These are phyloP conservation scores for Mimas tiliae DNA, from an alignment of 2,888 invertebrate species.

Conservation along the genomic window DNA sequence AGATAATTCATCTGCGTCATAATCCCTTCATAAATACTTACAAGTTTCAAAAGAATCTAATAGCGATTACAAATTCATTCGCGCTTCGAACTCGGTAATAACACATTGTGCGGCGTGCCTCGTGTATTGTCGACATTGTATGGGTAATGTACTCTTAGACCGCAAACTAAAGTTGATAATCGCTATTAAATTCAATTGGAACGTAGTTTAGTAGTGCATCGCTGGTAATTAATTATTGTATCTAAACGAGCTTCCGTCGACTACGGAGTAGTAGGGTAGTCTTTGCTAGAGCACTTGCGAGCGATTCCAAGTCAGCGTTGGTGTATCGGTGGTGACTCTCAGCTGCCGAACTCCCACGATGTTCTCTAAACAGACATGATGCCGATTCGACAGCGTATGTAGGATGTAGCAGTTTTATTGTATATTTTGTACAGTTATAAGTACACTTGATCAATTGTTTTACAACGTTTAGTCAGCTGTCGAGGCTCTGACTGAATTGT, in stretches of 20 bases:
- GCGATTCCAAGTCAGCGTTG: background rate
- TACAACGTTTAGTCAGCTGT: conserved; percentile 34
- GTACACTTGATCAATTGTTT: conserved; percentile 29
- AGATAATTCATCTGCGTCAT: background rate
- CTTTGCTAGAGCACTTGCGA: background rate
- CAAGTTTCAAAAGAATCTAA: no score
- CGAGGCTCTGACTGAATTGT: conserved; percentile 38
- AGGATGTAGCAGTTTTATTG: conserved; percentile 29
- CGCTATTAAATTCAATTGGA: no score
- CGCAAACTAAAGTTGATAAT: no score
- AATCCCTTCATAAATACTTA: background rate
- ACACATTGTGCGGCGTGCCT: no score
- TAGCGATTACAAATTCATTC: no score
- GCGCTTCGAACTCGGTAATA: no score
- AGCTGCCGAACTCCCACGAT: background rate
- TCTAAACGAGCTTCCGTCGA: no score
- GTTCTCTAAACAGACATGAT: background rate
- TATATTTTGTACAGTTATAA: conserved; percentile 43
- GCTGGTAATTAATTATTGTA: background rate
- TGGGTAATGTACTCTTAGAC: no score
- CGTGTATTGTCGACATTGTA: no score
- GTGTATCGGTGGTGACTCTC: background rate
- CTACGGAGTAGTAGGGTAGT: background rate
- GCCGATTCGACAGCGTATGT: background rate
- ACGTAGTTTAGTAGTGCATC: background rate